Conservation (phyloP, 2,888 invertebrate species). For the Agonopterix subpropinquella region DNA sequence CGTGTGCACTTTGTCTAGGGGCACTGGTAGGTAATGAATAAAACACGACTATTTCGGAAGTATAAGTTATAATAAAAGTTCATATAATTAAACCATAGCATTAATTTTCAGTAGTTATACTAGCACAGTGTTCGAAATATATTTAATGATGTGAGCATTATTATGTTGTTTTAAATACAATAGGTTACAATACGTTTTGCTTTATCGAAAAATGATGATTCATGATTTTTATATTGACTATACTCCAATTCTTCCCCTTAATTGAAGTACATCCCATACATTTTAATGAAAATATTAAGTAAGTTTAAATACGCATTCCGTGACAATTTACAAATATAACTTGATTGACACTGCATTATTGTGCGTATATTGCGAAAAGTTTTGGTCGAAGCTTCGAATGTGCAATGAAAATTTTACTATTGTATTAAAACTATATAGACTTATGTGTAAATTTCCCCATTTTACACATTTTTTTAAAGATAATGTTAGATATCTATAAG, state of each 20-base stretch:
- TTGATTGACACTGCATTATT: slow-evolving; percentile 33
- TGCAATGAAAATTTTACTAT: slow-evolving; percentile 36
- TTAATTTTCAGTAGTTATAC: slow-evolving; percentile 62
- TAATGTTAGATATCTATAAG: slow-evolving; percentile 26
- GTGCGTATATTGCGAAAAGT: slow-evolving; percentile 54
- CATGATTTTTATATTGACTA: slow-evolving; percentile 28
- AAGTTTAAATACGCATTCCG: slow-evolving; percentile 19
- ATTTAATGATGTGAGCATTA: slow-evolving; percentile 66
- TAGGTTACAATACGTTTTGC: slow-evolving; percentile 46
- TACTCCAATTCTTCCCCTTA: slow-evolving; percentile 72
- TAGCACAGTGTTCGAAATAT: slow-evolving; percentile 70
- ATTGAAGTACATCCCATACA: slow-evolving; percentile 57
- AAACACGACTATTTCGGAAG: slow-evolving; percentile 59
- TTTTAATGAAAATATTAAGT: slow-evolving; percentile 21
- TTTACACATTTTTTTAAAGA: slow-evolving; percentile 47
- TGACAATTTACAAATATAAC: slow-evolving; percentile 17
- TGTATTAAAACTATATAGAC: slow-evolving; percentile 25
- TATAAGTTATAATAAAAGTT: slow-evolving; percentile 76
- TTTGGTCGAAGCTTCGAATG: slow-evolving; percentile 59
- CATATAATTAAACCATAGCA: slow-evolving; percentile 71
- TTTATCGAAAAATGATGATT: slow-evolving; percentile 32
- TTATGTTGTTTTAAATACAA: slow-evolving; percentile 39
- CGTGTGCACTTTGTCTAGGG: no score
- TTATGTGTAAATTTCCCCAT: slow-evolving; percentile 70
- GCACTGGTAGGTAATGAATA: slow-evolving; percentile 29